Evolutionary conservation across 2,113 vertebrate species (phyloP).

Genomic region (Nannospalax galili): DNA sequence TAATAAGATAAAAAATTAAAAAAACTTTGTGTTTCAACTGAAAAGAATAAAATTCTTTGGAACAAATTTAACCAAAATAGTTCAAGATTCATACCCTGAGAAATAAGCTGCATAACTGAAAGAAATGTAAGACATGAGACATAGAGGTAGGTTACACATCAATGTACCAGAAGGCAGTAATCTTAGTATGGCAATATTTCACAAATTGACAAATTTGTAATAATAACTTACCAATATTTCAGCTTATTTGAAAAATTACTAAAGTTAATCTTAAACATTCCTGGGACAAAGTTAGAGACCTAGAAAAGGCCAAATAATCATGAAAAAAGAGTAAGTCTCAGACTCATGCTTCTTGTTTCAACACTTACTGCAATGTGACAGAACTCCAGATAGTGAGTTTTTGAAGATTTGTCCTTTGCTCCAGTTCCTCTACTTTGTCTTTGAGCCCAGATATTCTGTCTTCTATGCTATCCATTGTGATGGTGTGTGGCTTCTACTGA

Average conservation of each 20-base stretch:
- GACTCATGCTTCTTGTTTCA: background rate
- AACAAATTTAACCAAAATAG: background rate
- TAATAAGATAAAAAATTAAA: background rate
- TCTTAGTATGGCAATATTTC: background rate
- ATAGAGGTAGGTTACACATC: background rate
- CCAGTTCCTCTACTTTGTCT: background rate
- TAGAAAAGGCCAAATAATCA: background rate
- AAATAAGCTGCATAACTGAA: background rate
- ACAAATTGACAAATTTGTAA: background rate
- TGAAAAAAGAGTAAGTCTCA: background rate
- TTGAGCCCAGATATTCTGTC: background rate
- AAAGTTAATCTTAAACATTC: background rate
- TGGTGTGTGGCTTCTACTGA: too few relatives aligned
- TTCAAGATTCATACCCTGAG: background rate
- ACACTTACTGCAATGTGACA: background rate
- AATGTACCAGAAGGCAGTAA: background rate
- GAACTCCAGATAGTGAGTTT: too few relatives aligned
- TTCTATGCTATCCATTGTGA: background rate
- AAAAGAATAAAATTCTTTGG: background rate
- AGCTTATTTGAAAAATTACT: background rate
- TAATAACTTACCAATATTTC: background rate
- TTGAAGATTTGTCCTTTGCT: background rate
- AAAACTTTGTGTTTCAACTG: background rate
- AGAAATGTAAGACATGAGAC: background rate
- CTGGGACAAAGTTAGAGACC: background rate